Conservation (phyloP, 1,140 invertebrate genomes). For the Capitella teleta region DNA sequence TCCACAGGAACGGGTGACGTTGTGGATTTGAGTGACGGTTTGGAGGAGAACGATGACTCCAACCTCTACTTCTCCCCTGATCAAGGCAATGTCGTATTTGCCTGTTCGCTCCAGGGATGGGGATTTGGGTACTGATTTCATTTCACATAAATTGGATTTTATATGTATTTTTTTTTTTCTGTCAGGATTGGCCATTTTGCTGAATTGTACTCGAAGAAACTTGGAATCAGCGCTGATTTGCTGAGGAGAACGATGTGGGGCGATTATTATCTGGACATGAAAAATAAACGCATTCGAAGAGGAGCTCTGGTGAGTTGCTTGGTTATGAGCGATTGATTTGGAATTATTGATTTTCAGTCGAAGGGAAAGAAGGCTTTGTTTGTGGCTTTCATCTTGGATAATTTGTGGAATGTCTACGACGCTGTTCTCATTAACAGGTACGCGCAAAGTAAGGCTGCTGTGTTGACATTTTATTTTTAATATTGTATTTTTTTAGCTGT, state of each 20-base stretch:
- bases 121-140: slow-evolving; percentile 60
- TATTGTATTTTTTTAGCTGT: not conserved
- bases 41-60: slow-evolving; percentile 77
- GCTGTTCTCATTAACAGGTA: slow-evolving; percentile 32
- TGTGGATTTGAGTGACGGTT: slow-evolving; percentile 6
- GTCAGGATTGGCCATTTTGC: slow-evolving; percentile 68
- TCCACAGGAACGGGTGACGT: not conserved
- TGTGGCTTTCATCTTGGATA: slow-evolving; percentile 88
- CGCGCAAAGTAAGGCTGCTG: too few relatives aligned
- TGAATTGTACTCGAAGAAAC: slow-evolving; percentile 66
- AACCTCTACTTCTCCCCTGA: slow-evolving; percentile 82
- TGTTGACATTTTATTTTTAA: not conserved
- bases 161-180: slow-evolving; percentile 14
- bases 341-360: too few relatives aligned
- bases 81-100: slow-evolving; percentile 90
- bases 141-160: slow-evolving; percentile 1
- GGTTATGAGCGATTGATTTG: too few relatives aligned
- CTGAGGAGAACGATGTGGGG: slow-evolving; percentile 82
- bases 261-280: slow-evolving; percentile 82
- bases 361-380: slow-evolving; percentile 93
- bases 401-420: slow-evolving; percentile 85
- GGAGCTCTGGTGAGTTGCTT: slow-evolving; percentile 75
- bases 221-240: slow-evolving; percentile 54
- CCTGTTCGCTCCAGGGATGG: slow-evolving; percentile 92
- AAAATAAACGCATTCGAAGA: slow-evolving; percentile 73